Evolutionary conservation across 2,113 vertebrate species (phyloP).

Genomic region (Hassar affinis): DNA sequence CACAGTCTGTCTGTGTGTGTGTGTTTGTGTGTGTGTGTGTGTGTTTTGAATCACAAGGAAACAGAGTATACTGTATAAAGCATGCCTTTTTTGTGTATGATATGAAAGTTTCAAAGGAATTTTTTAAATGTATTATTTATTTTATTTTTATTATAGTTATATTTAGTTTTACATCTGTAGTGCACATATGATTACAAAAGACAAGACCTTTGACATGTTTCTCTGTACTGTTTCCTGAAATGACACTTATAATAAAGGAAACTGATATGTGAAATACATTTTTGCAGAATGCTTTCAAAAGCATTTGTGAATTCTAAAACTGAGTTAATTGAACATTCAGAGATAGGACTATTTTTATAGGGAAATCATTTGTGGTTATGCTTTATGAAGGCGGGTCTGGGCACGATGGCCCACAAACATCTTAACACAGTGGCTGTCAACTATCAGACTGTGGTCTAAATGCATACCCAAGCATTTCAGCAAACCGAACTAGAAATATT

Average conservation of each 20-base stretch:
- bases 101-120: neutral
- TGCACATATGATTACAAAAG: neutral
- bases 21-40: constrained; percentile 8
- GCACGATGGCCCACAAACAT: neutral
- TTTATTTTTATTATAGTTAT: neutral
- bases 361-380: neutral
- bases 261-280: neutral
- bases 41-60: neutral
- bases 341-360: neutral
- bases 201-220: neutral
- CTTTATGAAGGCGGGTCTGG: neutral
- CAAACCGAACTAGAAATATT: neutral
- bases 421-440: neutral
- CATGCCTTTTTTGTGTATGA: neutral
- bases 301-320: neutral
- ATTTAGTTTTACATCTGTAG: neutral
- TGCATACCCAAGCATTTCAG: neutral
- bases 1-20: neutral
- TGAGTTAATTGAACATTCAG: neutral
- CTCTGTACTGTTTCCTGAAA: neutral
- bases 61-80: neutral
- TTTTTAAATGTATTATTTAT: neutral
- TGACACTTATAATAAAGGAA: neutral
- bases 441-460: neutral
- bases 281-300: neutral